These are phyloP conservation scores for Ammospiza nelsoni DNA, from an alignment of 2,113 vertebrate genomes.

Conservation along the genomic window DNA sequence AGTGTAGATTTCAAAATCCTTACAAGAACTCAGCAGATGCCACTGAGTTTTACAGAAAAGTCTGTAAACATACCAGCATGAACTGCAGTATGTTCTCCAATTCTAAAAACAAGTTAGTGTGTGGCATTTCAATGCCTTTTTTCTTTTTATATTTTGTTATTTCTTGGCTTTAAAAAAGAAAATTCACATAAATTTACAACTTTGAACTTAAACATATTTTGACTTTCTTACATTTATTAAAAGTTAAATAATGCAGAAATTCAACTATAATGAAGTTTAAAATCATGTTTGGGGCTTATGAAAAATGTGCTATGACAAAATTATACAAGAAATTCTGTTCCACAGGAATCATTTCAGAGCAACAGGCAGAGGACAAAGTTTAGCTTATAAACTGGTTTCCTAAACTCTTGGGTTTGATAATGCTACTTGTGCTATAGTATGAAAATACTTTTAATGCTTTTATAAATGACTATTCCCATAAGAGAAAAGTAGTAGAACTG, in stretches of 20 bases:
- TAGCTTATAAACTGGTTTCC: neutral
- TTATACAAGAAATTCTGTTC: neutral
- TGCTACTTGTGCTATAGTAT: neutral
- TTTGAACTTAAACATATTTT: neutral
- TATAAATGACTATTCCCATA: neutral
- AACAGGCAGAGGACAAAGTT: neutral
- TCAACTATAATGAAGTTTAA: neutral
- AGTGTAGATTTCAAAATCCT: slow-evolving; percentile 30
- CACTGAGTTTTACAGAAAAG: slow-evolving; percentile 43
- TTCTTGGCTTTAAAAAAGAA: neutral
- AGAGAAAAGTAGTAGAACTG: neutral
- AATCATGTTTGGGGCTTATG: neutral
- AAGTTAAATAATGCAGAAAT: neutral
- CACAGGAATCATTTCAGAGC: neutral
- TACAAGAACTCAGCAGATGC: slow-evolving; percentile 54
- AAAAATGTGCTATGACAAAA: neutral
- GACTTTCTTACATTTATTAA: neutral
- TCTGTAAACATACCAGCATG: slow-evolving; percentile 50
- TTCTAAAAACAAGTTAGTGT: slow-evolving; percentile 34
- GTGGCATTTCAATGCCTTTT: slow-evolving; percentile 44
- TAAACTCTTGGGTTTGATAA: neutral
- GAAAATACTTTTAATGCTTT: neutral
- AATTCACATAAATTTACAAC: neutral
- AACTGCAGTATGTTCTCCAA: slow-evolving; percentile 38
- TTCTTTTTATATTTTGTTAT: neutral